phyloP scores from a whole-genome alignment of 2,113 vertebrate species.

The Motacilla alba region DNA sequence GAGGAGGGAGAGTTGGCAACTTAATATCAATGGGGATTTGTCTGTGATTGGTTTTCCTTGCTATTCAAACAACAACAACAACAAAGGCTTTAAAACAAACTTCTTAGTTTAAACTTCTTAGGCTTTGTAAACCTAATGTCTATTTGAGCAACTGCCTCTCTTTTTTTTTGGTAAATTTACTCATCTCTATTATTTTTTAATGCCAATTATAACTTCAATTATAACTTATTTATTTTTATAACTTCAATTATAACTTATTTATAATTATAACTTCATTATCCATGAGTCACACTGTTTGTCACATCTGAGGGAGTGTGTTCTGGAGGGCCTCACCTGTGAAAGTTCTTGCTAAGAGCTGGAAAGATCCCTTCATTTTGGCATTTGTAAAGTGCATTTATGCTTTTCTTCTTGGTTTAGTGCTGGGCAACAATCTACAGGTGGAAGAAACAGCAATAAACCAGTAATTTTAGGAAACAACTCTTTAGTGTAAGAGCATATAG shows the following conservation, averaged over 20 bases:
- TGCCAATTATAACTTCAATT: neutral
- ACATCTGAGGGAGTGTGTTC: neutral
- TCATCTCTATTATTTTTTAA: neutral
- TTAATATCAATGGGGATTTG: neutral
- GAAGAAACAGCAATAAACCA: neutral
- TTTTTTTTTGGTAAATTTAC: neutral
- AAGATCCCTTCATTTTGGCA: neutral
- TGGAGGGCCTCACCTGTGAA: neutral
- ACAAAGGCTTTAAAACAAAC: neutral
- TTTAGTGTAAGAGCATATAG: neutral
- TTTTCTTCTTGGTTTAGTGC: neutral
- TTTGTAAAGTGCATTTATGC: neutral
- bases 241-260: too few relatives aligned
- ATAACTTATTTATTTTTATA: too few relatives aligned
- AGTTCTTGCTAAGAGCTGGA: neutral
- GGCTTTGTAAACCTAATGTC: neutral
- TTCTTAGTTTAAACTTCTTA: neutral
- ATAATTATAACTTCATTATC: neutral
- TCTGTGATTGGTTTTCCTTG: neutral
- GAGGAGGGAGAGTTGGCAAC: neutral
- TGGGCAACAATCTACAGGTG: neutral
- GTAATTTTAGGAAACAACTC: neutral
- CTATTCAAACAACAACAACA: neutral
- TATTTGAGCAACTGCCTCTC: neutral
- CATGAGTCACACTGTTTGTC: neutral